These are phyloP conservation scores for Solea solea DNA, from an alignment of 2,113 vertebrate genomes.

Conservation along the genomic window DNA sequence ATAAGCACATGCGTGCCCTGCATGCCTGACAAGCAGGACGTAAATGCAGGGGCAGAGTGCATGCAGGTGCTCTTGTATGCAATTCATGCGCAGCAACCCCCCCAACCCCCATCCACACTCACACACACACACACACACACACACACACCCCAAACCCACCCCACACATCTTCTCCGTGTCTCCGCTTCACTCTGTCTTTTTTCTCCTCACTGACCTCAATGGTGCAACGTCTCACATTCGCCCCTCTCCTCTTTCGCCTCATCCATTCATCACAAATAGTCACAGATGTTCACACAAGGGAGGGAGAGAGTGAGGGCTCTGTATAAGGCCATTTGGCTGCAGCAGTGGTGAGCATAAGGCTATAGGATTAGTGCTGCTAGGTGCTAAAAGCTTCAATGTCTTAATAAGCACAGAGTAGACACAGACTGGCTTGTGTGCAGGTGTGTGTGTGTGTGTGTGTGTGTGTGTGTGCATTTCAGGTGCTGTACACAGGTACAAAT, in stretches of 20 bases:
- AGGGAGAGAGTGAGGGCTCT: conserved; percentile 26
- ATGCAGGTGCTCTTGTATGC: conserved; percentile 70
- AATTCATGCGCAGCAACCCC: conserved; percentile 47
- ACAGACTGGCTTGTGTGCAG: conserved; percentile 35
- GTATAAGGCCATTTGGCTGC: conserved; percentile 64
- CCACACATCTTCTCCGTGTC: conserved; percentile 22
- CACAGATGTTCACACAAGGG: conserved; percentile 52
- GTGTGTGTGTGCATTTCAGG: conserved; percentile 41
- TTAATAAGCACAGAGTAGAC: conserved; percentile 66
- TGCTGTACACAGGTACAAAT: conserved; percentile 50
- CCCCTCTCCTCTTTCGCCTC: conserved; percentile 54
- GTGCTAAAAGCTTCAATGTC: conserved; percentile 76
- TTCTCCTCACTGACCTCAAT: conserved; percentile 59
- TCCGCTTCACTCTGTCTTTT: conserved; percentile 42
- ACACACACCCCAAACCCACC: neutral
- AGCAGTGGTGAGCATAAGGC: conserved; percentile 68
- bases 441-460: conserved; percentile 35
- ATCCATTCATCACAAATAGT: conserved; percentile 71
- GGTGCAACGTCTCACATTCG: conserved; percentile 65
- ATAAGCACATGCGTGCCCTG: conserved; percentile 16
- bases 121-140: neutral
- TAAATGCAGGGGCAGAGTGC: conserved; percentile 72
- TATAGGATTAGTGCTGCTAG: conserved; percentile 77
- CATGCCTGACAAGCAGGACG: conserved; percentile 66
- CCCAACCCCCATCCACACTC: neutral